Base-by-base conservation (phyloP, 2,797 vertebrate species). In the Syngnathus rostellatus region DNA sequence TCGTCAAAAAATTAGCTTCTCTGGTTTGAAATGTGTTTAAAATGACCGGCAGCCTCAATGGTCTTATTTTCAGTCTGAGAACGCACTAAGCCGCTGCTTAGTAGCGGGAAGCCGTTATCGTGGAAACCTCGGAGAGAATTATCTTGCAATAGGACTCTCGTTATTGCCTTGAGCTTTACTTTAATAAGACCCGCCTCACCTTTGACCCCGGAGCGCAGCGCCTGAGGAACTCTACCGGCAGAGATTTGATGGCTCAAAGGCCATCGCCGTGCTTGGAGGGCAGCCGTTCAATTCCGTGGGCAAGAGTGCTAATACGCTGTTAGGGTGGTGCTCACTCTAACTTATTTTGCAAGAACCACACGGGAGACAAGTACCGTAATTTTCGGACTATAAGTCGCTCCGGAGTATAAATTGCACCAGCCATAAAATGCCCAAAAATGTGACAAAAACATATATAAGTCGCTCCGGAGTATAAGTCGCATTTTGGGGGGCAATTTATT, bases 141-240 rank as follows among this genome's bases (percentile, higher is more conserved):
- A 84, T 81, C 76, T 65, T 74, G 68, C 72, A 75, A 74, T 78
- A 75, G 58, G 73, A 69, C 72, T 80, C 68, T 63, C 48, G 64
- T 81, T 85, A 85, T 83, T 85, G 85, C 84, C 77, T 78, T 45
- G 64, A 72, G 82, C 67, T 40, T 68, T 11, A 40, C 73, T 88
- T 86, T 85, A 86, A 80, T 87, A 85, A 84, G 74, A 81, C 69
- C 77, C 62, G 6, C 66, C 67, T 75, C 76, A 86, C 83, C 84
- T 82, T 73, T 81, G 83, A 84, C 85, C 84, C 0, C 8, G 14
- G 66, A 74, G 62, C 62, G 64, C 75, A 37, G 76, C 65, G 14
- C 76, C 63, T 39, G 45, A 74, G 69, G 62, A 40, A 67, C 77
- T 64, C 57, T 23, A 63, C 17, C 50, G 70, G 62, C 68, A 46